Percentiles rank a stretch among this genome's conserved stretches.
Evolutionary conservation across 2,797 vertebrate species (phyloP).

Genomic region (Novumbra hubbsi): DNA sequence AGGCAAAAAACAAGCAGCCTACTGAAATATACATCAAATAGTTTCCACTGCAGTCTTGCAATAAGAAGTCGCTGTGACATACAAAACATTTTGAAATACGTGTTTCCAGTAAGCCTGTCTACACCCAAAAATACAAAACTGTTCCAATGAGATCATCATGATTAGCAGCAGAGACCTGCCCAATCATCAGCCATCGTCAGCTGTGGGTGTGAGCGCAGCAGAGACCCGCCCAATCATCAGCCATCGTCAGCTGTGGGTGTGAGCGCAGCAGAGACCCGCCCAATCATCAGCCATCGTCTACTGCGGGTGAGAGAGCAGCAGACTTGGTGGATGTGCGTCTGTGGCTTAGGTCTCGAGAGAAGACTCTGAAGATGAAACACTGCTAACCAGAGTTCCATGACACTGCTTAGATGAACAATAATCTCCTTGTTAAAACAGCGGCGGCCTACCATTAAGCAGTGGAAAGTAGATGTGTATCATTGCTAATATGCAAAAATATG

Average conservation of each 20-base stretch:
- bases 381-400: not conserved
- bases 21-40: not conserved
- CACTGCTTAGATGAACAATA: not conserved
- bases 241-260: not conserved
- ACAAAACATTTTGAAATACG: not conserved
- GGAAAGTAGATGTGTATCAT: not conserved
- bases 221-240: not conserved
- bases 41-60: constrained; percentile 1
- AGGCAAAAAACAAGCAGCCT: not conserved
- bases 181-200: not conserved
- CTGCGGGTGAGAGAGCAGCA: not conserved
- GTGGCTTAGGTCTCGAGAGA: not conserved
- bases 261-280: not conserved
- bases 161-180: not conserved
- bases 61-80: not conserved
- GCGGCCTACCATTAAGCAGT: not conserved
- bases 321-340: not conserved
- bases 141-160: not conserved
- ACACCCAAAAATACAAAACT: not conserved
- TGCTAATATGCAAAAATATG: not conserved
- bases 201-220: not conserved
- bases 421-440: not conserved
- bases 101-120: not conserved
- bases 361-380: not conserved
- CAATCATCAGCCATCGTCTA: not conserved